phyloP scores from a whole-genome alignment of 2,888 invertebrate species.

The Apoda limacodes region DNA sequence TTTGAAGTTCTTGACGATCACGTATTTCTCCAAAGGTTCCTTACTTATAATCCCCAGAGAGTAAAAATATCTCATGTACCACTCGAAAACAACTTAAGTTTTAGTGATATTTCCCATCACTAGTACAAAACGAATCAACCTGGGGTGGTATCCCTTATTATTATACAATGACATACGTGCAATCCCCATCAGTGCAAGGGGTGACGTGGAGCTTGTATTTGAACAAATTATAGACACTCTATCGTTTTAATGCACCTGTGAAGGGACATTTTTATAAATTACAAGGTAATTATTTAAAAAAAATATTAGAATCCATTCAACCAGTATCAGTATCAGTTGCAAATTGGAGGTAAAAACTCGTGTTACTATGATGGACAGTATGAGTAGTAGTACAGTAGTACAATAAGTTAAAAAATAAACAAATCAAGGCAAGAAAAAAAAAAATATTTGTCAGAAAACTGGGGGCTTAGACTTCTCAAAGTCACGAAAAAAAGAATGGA shows the following conservation, averaged over 20 bases:
- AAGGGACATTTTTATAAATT: slow-evolving; percentile 10
- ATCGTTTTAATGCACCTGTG: slow-evolving; percentile 18
- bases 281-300: neutral
- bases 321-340: neutral
- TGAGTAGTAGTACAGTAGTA: slow-evolving; percentile 6
- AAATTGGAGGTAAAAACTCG: slow-evolving; percentile 3
- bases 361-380: too few relatives aligned
- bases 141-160: slow-evolving; percentile 22
- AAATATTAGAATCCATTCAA: slow-evolving; percentile 1
- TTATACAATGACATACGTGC: slow-evolving; percentile 24
- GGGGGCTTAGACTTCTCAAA: too few relatives aligned
- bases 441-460: too few relatives aligned
- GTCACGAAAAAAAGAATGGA: too few relatives aligned
- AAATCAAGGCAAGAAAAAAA: too few relatives aligned
- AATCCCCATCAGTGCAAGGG: slow-evolving; percentile 17
- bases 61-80: too few relatives aligned
- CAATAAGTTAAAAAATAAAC: slow-evolving; percentile 23
- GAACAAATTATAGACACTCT: slow-evolving; percentile 17
- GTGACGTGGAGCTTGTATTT: slow-evolving; percentile 12
- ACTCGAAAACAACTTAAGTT: too few relatives aligned
- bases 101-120: too few relatives aligned
- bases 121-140: slow-evolving; percentile 29
- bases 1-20: too few relatives aligned
- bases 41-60: too few relatives aligned
- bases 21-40: too few relatives aligned